Evolutionary conservation across 2,797 vertebrate species (phyloP), one percentile per base, ranked within the genome.

Genomic region (Hoplostethus mediterraneus): DNA sequence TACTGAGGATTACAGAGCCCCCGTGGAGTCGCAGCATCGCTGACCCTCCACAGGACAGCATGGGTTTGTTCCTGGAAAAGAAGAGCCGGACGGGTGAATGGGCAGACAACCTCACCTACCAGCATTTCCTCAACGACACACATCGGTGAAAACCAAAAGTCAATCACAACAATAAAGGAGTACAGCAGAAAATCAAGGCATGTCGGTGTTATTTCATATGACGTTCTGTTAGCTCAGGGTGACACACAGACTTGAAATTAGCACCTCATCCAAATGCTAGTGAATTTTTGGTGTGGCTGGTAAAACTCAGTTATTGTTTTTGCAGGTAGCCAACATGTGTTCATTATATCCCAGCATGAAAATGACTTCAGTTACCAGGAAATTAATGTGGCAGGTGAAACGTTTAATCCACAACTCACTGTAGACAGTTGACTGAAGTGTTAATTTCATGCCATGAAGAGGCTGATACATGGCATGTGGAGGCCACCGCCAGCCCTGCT

Each of bases 41-140:
- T 3, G 94, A 97, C 67, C 95, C 94, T 0, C 94, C 73, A n/a
- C 90, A 91, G 81, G 97, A 97, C 79, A 77, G 68, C 31, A 36
- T 82, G 74, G 93, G 92, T 56, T 91, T 96, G 77, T 99, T 96
- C 90, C 86, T 98, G 78, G 96, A 97, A 87, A 80, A 7, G 51
- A 99, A 97, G 90, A 93, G 95, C 67, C 88, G 25, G 11, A 94
- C 90, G 0, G 96, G 97, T 59, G 65, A 67, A 63, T 79, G 17
- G 55, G 93, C 93, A 12, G 94, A 98, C 77, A 66, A 71, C 38
- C 93, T 98, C 74, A 95, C 94, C 42, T 94, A 94, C 55, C 67
- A 88, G 63, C 77, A 90, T 75, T 96, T 96, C 68, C 63, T 91
- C 69, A 31, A 56, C 53, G 69, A 71, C 36, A 12, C 2, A 30